These are phyloP conservation scores for Drosophila aldrichi DNA, from an alignment of 2,888 invertebrate genomes.

Conservation along the genomic window DNA sequence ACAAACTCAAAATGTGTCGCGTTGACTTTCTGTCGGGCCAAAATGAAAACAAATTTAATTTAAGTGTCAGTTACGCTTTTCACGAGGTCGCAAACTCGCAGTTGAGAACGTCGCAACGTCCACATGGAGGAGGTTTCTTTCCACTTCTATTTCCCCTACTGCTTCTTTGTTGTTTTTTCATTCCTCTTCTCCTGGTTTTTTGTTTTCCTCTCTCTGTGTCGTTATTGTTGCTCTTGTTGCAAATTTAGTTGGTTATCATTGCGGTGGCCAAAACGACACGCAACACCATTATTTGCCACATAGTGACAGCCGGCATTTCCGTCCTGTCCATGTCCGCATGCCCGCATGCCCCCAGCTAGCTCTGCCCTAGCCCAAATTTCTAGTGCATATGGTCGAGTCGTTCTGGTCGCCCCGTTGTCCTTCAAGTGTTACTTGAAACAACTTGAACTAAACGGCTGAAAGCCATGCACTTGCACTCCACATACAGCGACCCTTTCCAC, in stretches of 20 bases:
- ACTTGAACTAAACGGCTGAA: conserved; percentile 75
- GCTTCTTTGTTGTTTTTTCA: not conserved
- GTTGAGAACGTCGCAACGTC: conserved; percentile 18
- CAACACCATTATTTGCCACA: conserved; percentile 80
- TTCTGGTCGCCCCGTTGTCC: conserved; percentile 55
- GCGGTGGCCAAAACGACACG: conserved; percentile 73
- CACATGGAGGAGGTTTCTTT: conserved; percentile 42
- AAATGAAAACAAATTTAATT: conserved; percentile 77
- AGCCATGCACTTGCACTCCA: conserved; percentile 70
- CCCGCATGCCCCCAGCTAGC: not conserved
- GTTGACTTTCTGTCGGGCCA: conserved; percentile 61
- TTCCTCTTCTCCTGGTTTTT: not conserved
- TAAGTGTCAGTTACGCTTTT: conserved; percentile 78
- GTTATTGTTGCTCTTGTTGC: conserved; percentile 53
- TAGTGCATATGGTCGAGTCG: conserved; percentile 55
- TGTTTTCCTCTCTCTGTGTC: conserved; percentile 14
- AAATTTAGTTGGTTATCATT: conserved; percentile 62
- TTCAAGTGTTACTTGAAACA: conserved; percentile 74
- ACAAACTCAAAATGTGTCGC: conserved; percentile 68
- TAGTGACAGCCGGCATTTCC: conserved; percentile 74
- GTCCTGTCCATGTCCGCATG: conserved; percentile 18
- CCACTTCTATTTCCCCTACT: not conserved
- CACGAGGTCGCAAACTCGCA: conserved; percentile 44
- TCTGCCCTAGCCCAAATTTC: conserved; percentile 30
- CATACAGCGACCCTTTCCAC: conserved; percentile 21